These are phyloP conservation scores for Solea senegalensis DNA, from an alignment of 2,113 vertebrate species.

Conservation along the genomic window DNA sequence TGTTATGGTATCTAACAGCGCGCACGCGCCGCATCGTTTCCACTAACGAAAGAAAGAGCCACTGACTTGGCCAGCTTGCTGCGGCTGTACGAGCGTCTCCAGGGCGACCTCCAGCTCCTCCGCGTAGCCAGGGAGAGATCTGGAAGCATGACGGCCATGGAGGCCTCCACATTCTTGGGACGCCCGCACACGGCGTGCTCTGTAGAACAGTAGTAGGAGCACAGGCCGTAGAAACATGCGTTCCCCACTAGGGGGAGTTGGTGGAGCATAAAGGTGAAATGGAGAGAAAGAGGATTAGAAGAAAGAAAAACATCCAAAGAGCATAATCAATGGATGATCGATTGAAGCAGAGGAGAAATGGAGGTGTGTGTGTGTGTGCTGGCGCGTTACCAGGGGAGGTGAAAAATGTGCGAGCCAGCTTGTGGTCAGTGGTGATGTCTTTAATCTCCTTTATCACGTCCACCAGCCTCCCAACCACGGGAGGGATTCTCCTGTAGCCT, in stretches of 20 bases:
- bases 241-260: constrained; percentile 81
- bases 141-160: constrained; percentile 85
- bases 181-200: constrained; percentile 88
- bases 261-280: constrained; percentile 4
- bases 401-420: constrained; percentile 86
- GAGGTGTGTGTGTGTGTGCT: constrained; percentile 1
- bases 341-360: background rate
- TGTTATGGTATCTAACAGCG: no score
- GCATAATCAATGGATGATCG: background rate
- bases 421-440: constrained; percentile 86
- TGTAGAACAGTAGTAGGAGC: constrained; percentile 91
- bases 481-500: constrained; percentile 86
- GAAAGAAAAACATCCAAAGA: background rate
- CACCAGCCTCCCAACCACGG: constrained; percentile 82
- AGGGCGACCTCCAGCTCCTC: constrained; percentile 87
- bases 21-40: no score
- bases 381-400: constrained; percentile 81
- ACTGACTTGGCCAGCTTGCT: constrained; percentile 86
- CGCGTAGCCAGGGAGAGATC: constrained; percentile 82
- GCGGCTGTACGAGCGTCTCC: constrained; percentile 90
- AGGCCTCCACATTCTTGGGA: constrained; percentile 83
- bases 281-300: background rate
- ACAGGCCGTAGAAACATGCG: constrained; percentile 88
- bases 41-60: constrained; percentile 16
- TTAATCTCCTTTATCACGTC: constrained; percentile 85